Percentiles rank a stretch among this genome's conserved stretches.
phyloP scores from a whole-genome alignment of 2,888 invertebrate genomes.

The Dendrolimus houi region DNA sequence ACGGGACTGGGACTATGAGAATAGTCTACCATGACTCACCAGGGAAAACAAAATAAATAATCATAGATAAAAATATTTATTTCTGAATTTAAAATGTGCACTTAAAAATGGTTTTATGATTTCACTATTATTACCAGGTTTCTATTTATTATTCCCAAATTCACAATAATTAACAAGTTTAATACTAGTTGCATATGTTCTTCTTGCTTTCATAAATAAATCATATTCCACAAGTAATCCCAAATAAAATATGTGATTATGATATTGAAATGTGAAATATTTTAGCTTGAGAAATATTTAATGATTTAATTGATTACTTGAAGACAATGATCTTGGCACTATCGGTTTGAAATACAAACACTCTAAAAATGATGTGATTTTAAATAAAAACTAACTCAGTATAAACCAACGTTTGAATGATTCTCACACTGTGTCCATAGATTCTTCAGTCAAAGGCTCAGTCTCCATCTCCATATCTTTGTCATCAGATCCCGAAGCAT shows the following conservation, averaged over 20 bases:
- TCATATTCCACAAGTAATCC: constrained; percentile 2
- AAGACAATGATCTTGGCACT: constrained; percentile 40
- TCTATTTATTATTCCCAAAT: too few species aligned
- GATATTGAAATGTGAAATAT: constrained; percentile 3
- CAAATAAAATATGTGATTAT: constrained; percentile 6
- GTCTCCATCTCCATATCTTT: constrained; percentile 77
- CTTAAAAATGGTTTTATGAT: constrained; percentile 19
- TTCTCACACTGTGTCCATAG: constrained; percentile 68
- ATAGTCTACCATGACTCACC: background rate
- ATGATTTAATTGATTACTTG: too few species aligned
- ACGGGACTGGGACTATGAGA: too few species aligned
- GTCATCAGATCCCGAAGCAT: constrained; percentile 72
- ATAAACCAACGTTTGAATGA: constrained; percentile 30
- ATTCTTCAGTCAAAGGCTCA: constrained; percentile 60
- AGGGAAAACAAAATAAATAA: constrained; percentile 2
- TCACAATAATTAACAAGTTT: too few species aligned
- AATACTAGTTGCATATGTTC: too few species aligned
- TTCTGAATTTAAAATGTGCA: constrained; percentile 18
- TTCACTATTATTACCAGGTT: constrained; percentile 9
- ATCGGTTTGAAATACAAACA: constrained; percentile 29
- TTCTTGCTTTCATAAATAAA: too few species aligned
- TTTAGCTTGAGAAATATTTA: too few species aligned
- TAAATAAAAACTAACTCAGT: constrained; percentile 28
- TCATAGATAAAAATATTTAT: constrained; percentile 8
- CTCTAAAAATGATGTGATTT: constrained; percentile 26